Evolutionary conservation across 1,140 invertebrate genomes (phyloP).

Genomic region (Habropoda laboriosa): DNA sequence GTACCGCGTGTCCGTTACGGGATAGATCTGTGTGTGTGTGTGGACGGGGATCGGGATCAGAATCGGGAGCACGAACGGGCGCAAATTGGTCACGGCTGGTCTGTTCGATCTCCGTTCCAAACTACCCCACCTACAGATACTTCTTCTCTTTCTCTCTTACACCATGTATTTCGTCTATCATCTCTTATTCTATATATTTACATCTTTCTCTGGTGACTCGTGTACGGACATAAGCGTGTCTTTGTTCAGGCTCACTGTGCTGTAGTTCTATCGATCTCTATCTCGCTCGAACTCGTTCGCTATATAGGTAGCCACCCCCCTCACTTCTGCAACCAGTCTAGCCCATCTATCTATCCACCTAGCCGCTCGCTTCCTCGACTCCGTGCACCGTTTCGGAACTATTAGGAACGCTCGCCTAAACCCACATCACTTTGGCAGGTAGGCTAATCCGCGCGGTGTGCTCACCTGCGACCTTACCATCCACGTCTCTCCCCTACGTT

Average conservation of each 20-base stretch:
- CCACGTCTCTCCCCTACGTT: neutral
- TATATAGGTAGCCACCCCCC: neutral
- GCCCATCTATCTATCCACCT: constrained; percentile 53
- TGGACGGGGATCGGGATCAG: constrained; percentile 61
- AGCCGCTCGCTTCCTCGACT: constrained; percentile 63
- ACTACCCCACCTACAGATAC: too few species aligned
- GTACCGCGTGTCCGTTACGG: neutral
- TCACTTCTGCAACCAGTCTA: constrained; percentile 30
- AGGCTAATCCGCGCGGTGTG: constrained; percentile 58
- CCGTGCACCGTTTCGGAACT: constrained; percentile 71
- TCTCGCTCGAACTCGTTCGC: constrained; percentile 22
- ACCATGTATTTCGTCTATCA: constrained; percentile 3
- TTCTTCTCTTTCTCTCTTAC: neutral
- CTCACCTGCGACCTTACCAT: constrained; percentile 55
- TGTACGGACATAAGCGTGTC: neutral
- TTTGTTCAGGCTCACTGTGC: neutral
- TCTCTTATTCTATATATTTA: constrained; percentile 38
- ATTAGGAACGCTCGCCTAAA: constrained; percentile 69
- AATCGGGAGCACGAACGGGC: constrained; percentile 73
- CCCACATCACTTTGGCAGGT: constrained; percentile 64
- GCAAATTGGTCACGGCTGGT: constrained; percentile 82
- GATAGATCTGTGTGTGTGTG: neutral
- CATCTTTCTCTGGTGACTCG: constrained; percentile 16
- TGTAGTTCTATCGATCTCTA: constrained; percentile 52
- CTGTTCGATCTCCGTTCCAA: constrained; percentile 73